These are phyloP conservation scores for Limnephilus lunatus DNA, from an alignment of 2,888 invertebrate genomes.

Conservation along the genomic window DNA sequence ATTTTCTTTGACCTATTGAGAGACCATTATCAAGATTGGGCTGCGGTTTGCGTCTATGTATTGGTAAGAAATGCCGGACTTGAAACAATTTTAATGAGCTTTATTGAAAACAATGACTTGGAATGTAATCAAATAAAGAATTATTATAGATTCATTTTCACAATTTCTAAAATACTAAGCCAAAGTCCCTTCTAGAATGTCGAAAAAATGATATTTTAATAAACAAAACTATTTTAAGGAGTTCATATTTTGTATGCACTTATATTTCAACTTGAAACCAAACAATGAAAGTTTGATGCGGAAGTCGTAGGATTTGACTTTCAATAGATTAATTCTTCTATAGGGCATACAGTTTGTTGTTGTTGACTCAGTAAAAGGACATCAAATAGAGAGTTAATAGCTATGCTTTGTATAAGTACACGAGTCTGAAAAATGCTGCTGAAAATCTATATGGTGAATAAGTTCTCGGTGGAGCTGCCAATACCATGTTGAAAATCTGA, in stretches of 20 bases:
- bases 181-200: background rate
- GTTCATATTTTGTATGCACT: background rate
- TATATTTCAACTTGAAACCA: background rate
- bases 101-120: background rate
- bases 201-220: background rate
- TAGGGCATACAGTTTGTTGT: background rate
- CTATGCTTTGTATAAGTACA: background rate
- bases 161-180: background rate
- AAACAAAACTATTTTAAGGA: background rate
- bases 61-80: background rate
- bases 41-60: slow-evolving; percentile 8
- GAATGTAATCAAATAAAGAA: background rate
- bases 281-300: background rate
- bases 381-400: background rate
- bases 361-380: background rate
- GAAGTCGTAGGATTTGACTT: background rate
- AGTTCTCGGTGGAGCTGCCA: background rate
- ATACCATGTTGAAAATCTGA: background rate
- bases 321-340: background rate
- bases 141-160: background rate
- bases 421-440: background rate
- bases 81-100: background rate
- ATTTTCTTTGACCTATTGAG: slow-evolving; percentile 44
- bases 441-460: background rate
- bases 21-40: background rate